Evolutionary conservation across 2,888 invertebrate genomes (phyloP).

Genomic region (Drosophila eohydei): DNA sequence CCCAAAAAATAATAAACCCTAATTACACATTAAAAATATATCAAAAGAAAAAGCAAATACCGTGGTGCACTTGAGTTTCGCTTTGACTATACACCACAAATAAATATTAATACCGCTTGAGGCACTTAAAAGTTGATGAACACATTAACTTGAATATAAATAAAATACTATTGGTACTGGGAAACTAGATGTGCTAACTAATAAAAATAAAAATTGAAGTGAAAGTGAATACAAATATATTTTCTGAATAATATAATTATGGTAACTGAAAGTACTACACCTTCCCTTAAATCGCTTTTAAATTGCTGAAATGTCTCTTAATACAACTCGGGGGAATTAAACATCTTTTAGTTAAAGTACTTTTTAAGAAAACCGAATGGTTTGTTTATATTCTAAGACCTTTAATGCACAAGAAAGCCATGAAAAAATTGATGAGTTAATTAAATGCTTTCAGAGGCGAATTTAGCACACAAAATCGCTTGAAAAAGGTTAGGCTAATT

Average conservation of each 20-base stretch:
- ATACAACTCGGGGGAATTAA: background rate
- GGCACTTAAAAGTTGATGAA: background rate
- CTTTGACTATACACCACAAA: background rate
- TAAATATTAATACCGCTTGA: background rate
- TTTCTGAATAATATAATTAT: background rate
- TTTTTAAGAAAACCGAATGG: background rate
- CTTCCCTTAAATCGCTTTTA: background rate
- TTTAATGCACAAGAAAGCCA: no score
- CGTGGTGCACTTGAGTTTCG: background rate
- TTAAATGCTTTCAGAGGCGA: background rate
- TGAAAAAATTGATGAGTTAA: background rate
- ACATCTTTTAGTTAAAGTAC: background rate
- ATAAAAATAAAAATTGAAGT: background rate
- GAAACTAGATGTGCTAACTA: background rate
- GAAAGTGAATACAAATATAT: background rate
- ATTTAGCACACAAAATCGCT: background rate
- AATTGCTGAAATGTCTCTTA: background rate
- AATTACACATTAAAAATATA: conserved; percentile 15
- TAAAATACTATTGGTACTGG: background rate
- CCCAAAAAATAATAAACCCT: conserved; percentile 2
- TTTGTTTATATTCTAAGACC: background rate
- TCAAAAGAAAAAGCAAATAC: conserved; percentile 6
- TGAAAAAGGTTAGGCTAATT: no score
- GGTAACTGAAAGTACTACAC: no score
- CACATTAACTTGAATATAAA: background rate